Base-by-base conservation (phyloP, 2,888 invertebrate species). In the Chymomyza caudatula region DNA sequence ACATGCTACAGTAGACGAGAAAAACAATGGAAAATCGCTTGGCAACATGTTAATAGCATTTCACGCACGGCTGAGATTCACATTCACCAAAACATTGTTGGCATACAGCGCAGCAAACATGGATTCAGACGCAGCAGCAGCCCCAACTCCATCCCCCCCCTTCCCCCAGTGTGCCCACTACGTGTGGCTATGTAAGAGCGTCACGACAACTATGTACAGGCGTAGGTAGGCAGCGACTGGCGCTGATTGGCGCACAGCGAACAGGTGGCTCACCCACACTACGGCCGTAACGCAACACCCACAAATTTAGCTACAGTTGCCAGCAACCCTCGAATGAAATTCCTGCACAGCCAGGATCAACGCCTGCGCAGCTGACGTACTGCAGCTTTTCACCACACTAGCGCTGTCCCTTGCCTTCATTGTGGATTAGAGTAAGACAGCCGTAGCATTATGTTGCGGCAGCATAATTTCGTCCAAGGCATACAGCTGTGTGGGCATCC, bases 351-450 rank as follows among this genome's bases (percentile, higher is more conserved):
- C 49, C 61, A 15, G 13, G 43, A 6, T 60, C 62, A 43, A 85
- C 78, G 87, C 69, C 63, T 66, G 51, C 54, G 49, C 11, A 29
- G 1, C 6, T 13, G 15, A 2, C 6, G 22, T 11, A n/a, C n/a
- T 4, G 22, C 63, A 88, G 88, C 88, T 88, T 88, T 88, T 88
- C 88, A 88, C 88, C 88, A 88, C 84, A 79, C 78, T 71, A 67
- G 15, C 51, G 55, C 58, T 49, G 52, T 66, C 55, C 58, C 61
- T 8, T 53, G 63, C 69, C 37, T 11, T 62, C 60, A 23, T 4
- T 2, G 15, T 52, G 57, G 4, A 76, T 56, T 58, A 20, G 63
- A 85, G 63, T 15, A 72, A 60, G 75, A 74, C 6, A 61, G 69
- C 60, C 15, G 54, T 51, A 52, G 60, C 73, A 66, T 77, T 80